Percentiles rank a stretch among this genome's conserved stretches.
phyloP scores from a whole-genome alignment of 2,113 vertebrate species.

The Bothrops jararaca region DNA sequence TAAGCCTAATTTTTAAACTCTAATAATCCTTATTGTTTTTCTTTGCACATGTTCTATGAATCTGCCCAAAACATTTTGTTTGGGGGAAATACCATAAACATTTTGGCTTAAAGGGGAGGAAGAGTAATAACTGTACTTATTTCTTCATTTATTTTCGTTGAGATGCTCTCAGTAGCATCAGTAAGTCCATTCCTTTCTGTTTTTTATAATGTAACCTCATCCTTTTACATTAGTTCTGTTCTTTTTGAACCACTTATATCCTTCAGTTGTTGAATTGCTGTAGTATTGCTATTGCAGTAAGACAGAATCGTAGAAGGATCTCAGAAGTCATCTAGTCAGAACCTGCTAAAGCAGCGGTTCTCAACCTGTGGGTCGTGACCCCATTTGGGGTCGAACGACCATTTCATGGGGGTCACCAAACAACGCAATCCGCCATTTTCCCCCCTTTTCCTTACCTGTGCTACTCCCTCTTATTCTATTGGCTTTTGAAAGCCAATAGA shows the following conservation, averaged over 20 bases:
- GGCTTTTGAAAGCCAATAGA: no score
- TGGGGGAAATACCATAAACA: neutral
- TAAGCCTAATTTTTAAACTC: neutral
- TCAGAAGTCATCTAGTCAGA: neutral
- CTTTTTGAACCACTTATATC: neutral
- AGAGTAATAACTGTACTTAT: neutral
- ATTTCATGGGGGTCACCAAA: no score
- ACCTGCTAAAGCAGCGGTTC: no score
- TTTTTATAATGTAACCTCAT: neutral
- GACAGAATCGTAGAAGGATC: neutral
- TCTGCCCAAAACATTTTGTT: neutral
- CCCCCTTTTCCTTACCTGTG: no score
- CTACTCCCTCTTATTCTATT: no score
- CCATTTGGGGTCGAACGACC: no score
- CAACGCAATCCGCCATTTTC: no score
- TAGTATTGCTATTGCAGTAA: neutral
- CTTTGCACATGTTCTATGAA: neutral
- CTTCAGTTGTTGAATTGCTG: neutral
- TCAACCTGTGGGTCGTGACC: no score
- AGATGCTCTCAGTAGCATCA: neutral
- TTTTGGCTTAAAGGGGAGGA: neutral
- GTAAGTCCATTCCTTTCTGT: neutral
- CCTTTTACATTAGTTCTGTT: neutral
- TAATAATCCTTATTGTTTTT: neutral
- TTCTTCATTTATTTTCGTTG: neutral